Evolutionary conservation across 2,888 invertebrate genomes (phyloP).

Genomic region (Gastracanthus pulcherrimus): DNA sequence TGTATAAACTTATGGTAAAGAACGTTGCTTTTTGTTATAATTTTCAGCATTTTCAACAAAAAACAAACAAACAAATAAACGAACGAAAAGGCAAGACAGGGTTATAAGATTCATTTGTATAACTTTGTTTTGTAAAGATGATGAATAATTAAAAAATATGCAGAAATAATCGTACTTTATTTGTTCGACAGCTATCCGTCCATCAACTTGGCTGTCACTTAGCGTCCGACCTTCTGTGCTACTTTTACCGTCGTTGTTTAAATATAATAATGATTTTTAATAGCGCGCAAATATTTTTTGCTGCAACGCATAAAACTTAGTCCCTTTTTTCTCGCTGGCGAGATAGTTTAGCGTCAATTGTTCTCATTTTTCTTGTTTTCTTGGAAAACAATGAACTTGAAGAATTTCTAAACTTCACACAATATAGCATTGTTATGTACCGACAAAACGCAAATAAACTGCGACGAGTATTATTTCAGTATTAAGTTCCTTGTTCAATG

Average conservation of each 20-base stretch:
- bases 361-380: conserved; percentile 8
- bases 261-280: not conserved
- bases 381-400: not conserved
- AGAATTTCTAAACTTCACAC: not conserved
- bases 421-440: not conserved
- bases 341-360: conserved; percentile 61
- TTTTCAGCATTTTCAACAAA: not conserved
- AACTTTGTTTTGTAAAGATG: not conserved
- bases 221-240: conserved; percentile 5
- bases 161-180: conserved; percentile 16
- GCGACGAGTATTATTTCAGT: conserved; percentile 57
- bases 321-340: conserved; percentile 69
- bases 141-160: not conserved
- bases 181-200: conserved; percentile 71
- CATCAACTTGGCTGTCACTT: conserved; percentile 70
- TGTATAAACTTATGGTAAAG: not conserved
- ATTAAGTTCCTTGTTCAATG: conserved; percentile 54
- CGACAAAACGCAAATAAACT: conserved; percentile 16
- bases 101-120: conserved; percentile 11
- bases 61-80: conserved; percentile 7
- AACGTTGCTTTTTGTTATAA: not conserved
- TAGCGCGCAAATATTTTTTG: not conserved
- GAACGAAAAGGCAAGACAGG: conserved; percentile 36
- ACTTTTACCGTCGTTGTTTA: conserved; percentile 13
- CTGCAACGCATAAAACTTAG: not conserved